phyloP scores from a whole-genome alignment of 2,888 invertebrate genomes.

The Aphelenchoides bicaudatus region DNA sequence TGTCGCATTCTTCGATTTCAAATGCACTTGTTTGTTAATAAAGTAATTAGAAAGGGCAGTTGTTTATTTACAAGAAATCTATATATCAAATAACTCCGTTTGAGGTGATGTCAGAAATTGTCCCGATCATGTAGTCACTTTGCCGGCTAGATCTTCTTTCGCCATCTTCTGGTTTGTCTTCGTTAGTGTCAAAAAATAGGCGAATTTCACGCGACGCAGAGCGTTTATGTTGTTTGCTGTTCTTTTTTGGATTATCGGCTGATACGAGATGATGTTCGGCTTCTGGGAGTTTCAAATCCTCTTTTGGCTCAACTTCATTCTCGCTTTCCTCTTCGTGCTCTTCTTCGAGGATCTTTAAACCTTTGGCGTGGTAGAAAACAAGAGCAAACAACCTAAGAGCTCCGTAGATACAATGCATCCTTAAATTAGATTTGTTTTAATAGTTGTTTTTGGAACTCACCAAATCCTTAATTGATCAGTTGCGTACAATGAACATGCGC shows the following conservation, averaged over 20 bases:
- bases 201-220: slow-evolving; percentile 1
- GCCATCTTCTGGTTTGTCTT: neutral
- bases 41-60: no score
- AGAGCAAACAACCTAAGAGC: slow-evolving; percentile 51
- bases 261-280: neutral
- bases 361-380: slow-evolving; percentile 55
- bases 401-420: slow-evolving; percentile 54
- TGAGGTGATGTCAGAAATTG: neutral
- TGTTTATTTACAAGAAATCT: no score
- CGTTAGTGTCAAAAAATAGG: neutral
- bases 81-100: slow-evolving; percentile 6
- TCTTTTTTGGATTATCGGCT: neutral
- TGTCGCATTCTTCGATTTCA: no score
- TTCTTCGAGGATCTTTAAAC: slow-evolving; percentile 48
- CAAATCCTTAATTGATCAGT: slow-evolving; percentile 57
- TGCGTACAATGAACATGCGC: slow-evolving; percentile 62
- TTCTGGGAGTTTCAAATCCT: no score
- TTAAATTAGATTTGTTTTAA: slow-evolving; percentile 16
- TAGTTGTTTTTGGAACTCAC: slow-evolving; percentile 30
- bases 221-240: neutral
- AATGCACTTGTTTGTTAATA: no score
- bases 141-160: neutral
- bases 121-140: neutral
- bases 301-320: no score
- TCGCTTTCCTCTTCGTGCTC: slow-evolving; percentile 29